phyloP scores from a whole-genome alignment of 2,888 invertebrate species.

The Siphonodentalium dalli region DNA sequence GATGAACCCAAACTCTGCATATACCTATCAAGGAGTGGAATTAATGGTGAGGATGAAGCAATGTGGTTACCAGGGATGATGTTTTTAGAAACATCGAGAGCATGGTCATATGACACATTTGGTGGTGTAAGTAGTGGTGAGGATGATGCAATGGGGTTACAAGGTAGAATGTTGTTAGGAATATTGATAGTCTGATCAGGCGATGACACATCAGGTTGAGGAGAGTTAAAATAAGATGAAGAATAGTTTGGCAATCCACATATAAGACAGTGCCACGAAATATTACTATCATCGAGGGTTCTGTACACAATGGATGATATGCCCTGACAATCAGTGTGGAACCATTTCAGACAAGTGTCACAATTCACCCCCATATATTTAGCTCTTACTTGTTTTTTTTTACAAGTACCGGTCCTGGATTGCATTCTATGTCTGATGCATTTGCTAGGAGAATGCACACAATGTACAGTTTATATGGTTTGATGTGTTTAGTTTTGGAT shows the following conservation, averaged over 20 bases:
- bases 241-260: slow-evolving; percentile 6
- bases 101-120: background rate
- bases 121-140: background rate
- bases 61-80: no score
- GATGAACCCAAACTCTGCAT: no score
- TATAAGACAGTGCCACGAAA: slow-evolving; percentile 8
- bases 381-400: no score
- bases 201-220: background rate
- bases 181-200: background rate
- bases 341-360: slow-evolving; percentile 7
- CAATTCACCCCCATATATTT: slow-evolving; percentile 12
- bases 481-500: no score
- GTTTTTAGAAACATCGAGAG: no score
- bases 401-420: no score
- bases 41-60: no score
- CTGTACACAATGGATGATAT: slow-evolving; percentile 5
- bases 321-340: slow-evolving; percentile 2
- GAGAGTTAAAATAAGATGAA: background rate
- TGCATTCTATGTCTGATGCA: no score
- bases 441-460: no score
- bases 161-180: no score
- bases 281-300: background rate
- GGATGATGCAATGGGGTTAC: background rate
- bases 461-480: no score
- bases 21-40: no score